phyloP scores from a whole-genome alignment of 2,113 vertebrate species.

The Melozone crissalis region DNA sequence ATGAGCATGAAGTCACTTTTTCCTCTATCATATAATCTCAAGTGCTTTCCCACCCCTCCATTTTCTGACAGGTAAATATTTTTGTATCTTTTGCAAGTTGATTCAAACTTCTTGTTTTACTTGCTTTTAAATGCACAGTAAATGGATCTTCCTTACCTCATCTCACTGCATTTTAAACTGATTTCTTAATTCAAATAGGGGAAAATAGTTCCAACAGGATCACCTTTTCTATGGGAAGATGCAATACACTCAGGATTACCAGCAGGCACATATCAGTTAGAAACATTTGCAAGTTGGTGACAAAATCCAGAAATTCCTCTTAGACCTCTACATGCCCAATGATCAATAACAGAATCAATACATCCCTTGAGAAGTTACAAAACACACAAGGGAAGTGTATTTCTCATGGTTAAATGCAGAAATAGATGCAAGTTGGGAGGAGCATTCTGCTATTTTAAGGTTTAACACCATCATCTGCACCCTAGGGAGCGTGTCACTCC shows the following conservation, averaged over 20 bases:
- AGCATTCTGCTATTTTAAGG: not conserved
- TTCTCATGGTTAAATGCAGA: not conserved
- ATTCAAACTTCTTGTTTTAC: not conserved
- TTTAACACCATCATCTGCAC: not conserved
- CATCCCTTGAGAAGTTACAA: not conserved
- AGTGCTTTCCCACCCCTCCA: not conserved
- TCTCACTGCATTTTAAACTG: not conserved
- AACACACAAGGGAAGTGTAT: fast-evolving
- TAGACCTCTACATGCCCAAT: not conserved
- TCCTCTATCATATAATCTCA: not conserved
- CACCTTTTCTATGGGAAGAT: not conserved
- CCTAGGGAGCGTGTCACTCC: not conserved
- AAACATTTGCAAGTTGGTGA: not conserved
- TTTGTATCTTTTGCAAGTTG: not conserved
- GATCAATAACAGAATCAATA: not conserved
- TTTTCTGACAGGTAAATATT: not conserved
- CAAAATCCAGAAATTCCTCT: not conserved
- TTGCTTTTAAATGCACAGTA: not conserved
- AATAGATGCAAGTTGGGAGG: not conserved
- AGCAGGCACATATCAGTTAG: not conserved
- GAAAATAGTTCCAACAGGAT: not conserved
- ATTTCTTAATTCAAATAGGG: not conserved
- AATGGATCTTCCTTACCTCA: not conserved
- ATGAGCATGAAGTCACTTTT: not conserved
- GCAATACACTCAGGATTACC: not conserved